Evolutionary conservation across 1,140 invertebrate species (phyloP).

Genomic region (Drosophila littoralis): DNA sequence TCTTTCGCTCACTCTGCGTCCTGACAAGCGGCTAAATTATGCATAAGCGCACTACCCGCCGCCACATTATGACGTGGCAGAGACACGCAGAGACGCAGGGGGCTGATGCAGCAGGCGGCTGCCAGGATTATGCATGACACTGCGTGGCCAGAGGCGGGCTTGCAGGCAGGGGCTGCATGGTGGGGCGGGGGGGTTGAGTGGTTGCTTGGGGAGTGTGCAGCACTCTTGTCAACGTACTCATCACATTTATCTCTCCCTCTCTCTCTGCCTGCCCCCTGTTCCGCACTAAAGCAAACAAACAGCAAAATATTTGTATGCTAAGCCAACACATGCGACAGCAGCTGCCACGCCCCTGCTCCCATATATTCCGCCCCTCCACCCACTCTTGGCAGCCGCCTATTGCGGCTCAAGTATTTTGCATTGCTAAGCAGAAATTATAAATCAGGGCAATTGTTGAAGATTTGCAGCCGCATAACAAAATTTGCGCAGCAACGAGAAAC

Average conservation of each 20-base stretch:
- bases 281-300: slow-evolving; percentile 79
- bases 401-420: slow-evolving; percentile 81
- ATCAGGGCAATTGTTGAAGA: slow-evolving; percentile 83
- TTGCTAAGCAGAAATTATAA: slow-evolving; percentile 83
- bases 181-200: background rate
- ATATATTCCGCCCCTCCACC: slow-evolving; percentile 5
- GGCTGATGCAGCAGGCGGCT: slow-evolving; percentile 73
- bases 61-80: slow-evolving; percentile 76
- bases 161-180: background rate
- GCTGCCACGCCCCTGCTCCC: slow-evolving; percentile 52
- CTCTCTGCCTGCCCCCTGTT: slow-evolving; percentile 10
- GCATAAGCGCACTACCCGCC: slow-evolving; percentile 78
- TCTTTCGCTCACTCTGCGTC: slow-evolving; percentile 39
- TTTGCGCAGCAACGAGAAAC: slow-evolving; percentile 37
- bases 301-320: slow-evolving; percentile 83
- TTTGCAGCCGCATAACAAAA: slow-evolving; percentile 82
- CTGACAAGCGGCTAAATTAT: slow-evolving; percentile 80
- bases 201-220: slow-evolving; percentile 36
- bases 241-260: slow-evolving; percentile 56
- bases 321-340: slow-evolving; percentile 78
- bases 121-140: slow-evolving; percentile 74
- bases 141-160: background rate
- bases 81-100: slow-evolving; percentile 56
- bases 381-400: slow-evolving; percentile 33
- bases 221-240: slow-evolving; percentile 77